A percentile compares a stretch with the other conserved stretches of the same genome.
phyloP scores from a whole-genome alignment of 2,888 invertebrate species.

The Nineta flava region DNA sequence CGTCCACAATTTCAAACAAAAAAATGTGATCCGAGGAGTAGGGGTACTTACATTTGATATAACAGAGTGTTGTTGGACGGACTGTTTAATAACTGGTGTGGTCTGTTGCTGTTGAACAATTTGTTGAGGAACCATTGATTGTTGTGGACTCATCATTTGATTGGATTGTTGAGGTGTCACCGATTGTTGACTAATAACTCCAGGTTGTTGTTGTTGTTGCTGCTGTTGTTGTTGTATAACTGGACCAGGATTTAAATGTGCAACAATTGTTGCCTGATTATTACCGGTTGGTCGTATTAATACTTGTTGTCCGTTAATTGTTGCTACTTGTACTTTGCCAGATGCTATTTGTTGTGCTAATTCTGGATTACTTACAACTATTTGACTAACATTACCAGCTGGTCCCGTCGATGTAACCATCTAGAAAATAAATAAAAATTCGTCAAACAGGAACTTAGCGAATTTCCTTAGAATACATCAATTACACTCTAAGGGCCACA shows the following conservation, averaged over 20 bases:
- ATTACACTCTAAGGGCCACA: too few relatives aligned
- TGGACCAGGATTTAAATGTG: slow-evolving; percentile 38
- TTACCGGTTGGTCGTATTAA: slow-evolving; percentile 63
- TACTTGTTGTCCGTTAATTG: slow-evolving; percentile 74
- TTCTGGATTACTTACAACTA: slow-evolving; percentile 60
- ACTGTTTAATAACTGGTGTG: slow-evolving; percentile 12
- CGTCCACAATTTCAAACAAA: too few relatives aligned
- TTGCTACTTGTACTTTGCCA: slow-evolving; percentile 70
- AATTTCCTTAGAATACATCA: too few relatives aligned
- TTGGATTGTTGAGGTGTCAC: slow-evolving; percentile 7
- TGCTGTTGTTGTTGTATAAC: slow-evolving; percentile 13
- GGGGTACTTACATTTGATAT: background rate
- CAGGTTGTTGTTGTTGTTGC: slow-evolving; percentile 5
- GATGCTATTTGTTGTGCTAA: slow-evolving; percentile 67
- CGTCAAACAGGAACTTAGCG: background rate
- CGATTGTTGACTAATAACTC: slow-evolving; percentile 1
- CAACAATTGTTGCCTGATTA: slow-evolving; percentile 63
- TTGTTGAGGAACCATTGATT: background rate
- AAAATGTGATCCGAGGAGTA: too few relatives aligned
- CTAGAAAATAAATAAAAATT: slow-evolving; percentile 20
- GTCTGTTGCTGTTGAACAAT: slow-evolving; percentile 13
- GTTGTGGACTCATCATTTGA: background rate
- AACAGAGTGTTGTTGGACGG: slow-evolving; percentile 16
- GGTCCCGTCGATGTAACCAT: slow-evolving; percentile 26
- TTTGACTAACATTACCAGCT: slow-evolving; percentile 37